A percentile compares a stretch with the other conserved stretches of the same genome.
Conservation (phyloP, 2,797 vertebrate species). For the Ctenochaetus hawaiiensis region DNA sequence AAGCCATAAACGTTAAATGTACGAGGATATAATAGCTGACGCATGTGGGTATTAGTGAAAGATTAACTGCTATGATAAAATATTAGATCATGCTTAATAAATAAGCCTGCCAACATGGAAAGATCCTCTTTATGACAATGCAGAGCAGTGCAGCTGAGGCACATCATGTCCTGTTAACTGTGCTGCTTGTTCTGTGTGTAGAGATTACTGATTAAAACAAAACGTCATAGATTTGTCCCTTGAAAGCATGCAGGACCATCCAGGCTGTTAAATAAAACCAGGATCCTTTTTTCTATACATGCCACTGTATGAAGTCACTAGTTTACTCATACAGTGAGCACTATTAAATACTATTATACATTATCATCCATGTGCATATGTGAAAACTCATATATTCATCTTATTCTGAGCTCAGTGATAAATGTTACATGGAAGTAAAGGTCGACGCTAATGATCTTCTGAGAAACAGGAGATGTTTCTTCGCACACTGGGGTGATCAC, state of each 20-base stretch:
- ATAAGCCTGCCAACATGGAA: conserved; percentile 50
- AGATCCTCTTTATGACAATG: conserved; percentile 30
- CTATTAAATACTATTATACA: conserved; percentile 19
- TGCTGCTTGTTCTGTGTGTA: conserved; percentile 21
- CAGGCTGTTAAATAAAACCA: not conserved
- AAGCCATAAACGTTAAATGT: conserved; percentile 45
- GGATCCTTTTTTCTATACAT: not conserved
- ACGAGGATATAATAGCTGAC: conserved; percentile 51
- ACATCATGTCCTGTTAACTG: conserved; percentile 42
- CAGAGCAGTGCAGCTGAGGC: conserved; percentile 37
- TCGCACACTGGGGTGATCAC: conserved; percentile 49
- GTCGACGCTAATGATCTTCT: conserved; percentile 53
- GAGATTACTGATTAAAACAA: conserved; percentile 31
- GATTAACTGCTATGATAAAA: conserved; percentile 68
- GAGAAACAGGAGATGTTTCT: conserved; percentile 58
- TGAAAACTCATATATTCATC: conserved; percentile 12
- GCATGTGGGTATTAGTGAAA: conserved; percentile 62
- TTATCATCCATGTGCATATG: not conserved
- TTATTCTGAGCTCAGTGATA: conserved; percentile 13
- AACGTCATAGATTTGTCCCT: conserved; percentile 44
- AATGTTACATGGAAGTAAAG: conserved; percentile 37
- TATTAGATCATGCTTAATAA: conserved; percentile 65
- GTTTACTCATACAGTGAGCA: not conserved
- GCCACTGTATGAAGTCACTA: not conserved
- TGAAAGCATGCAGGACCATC: conserved; percentile 19